Evolutionary conservation across 2,888 invertebrate genomes (phyloP).

Genomic region (Campoplex nolae): DNA sequence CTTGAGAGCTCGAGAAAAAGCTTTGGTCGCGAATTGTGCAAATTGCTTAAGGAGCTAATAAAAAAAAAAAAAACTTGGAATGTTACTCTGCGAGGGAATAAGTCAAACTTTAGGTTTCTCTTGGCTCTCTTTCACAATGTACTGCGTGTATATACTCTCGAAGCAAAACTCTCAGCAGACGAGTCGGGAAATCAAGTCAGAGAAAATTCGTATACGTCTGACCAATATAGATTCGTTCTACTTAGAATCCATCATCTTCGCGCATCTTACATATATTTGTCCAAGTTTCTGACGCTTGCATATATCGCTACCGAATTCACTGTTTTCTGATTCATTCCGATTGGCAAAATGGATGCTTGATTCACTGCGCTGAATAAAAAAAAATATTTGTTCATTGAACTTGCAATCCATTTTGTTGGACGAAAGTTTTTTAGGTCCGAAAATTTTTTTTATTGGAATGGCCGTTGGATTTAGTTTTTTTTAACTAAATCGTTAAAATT

Average conservation of each 20-base stretch:
- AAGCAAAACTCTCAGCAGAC: background rate
- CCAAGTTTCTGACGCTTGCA: background rate
- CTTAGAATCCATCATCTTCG: slow-evolving; percentile 35
- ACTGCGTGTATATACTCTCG: background rate
- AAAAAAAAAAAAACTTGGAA: slow-evolving; percentile 14
- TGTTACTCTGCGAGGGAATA: background rate
- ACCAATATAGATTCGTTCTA: slow-evolving; percentile 48
- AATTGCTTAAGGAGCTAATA: slow-evolving; percentile 11
- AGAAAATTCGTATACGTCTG: slow-evolving; percentile 28
- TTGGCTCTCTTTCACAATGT: background rate
- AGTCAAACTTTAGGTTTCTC: slow-evolving; percentile 25
- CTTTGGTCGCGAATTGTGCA: background rate
- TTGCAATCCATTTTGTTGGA: too few relatives aligned
- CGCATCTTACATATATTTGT: background rate
- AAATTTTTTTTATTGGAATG: too few relatives aligned
- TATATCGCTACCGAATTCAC: background rate
- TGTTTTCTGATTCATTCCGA: background rate
- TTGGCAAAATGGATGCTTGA: background rate
- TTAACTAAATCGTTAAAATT: too few relatives aligned
- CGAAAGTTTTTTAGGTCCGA: too few relatives aligned
- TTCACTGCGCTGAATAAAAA: too few relatives aligned
- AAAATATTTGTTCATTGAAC: too few relatives aligned
- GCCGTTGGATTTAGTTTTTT: too few relatives aligned
- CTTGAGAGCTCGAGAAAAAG: background rate
- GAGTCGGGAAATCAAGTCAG: background rate